phyloP scores from a whole-genome alignment of 2,888 invertebrate genomes.

The Pemphredon lugubris region DNA sequence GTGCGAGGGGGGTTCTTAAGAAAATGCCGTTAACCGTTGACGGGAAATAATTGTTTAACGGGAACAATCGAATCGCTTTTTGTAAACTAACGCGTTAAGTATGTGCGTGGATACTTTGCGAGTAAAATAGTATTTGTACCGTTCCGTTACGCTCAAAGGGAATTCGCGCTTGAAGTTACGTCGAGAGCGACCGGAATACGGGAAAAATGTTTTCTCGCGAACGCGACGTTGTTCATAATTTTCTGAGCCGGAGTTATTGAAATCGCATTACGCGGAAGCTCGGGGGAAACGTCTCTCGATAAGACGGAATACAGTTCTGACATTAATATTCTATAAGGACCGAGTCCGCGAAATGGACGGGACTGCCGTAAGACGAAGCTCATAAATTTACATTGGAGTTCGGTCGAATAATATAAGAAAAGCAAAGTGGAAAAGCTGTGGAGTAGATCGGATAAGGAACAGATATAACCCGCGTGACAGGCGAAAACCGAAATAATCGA shows the following conservation, averaged over 20 bases:
- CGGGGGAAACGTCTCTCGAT: not conserved
- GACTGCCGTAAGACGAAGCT: conserved; percentile 19
- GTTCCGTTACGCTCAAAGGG: no score
- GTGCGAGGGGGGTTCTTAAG: no score
- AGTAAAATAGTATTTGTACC: no score
- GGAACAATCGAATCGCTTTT: no score
- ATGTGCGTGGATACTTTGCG: no score
- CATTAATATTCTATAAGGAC: conserved; percentile 44
- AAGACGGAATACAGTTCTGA: not conserved
- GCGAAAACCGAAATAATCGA: no score
- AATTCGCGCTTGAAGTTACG: no score
- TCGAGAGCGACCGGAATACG: no score
- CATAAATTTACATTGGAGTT: conserved; percentile 46
- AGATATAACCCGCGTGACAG: conserved; percentile 1
- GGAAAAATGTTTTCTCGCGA: no score
- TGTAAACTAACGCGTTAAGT: no score
- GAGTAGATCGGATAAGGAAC: conserved; percentile 23
- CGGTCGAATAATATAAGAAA: conserved; percentile 26
- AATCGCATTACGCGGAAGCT: not conserved
- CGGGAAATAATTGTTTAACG: no score
- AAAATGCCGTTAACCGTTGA: no score
- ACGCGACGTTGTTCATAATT: conserved; percentile 7
- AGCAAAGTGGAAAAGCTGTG: conserved; percentile 7
- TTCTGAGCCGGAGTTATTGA: not conserved
- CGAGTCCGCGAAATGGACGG: conserved; percentile 22